Conservation (phyloP, 2,113 vertebrate genomes). For the Amia ocellicauda region DNA sequence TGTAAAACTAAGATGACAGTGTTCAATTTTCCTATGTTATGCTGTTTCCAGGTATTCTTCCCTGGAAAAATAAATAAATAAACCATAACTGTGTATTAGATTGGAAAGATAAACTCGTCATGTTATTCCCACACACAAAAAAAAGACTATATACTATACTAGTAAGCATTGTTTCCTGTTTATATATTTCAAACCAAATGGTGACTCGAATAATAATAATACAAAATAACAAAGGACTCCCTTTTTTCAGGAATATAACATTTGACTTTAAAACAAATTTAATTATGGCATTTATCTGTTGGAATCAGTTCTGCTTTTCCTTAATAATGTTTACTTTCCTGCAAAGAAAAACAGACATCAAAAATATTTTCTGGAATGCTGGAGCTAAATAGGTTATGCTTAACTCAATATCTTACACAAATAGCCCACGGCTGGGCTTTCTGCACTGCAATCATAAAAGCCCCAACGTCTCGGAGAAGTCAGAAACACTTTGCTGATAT, state of each 20-base stretch:
- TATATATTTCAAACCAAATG: conserved; percentile 1
- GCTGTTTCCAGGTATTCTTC: too few relatives aligned
- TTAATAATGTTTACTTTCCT: conserved; percentile 76
- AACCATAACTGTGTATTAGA: neutral
- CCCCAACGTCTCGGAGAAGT: conserved; percentile 76
- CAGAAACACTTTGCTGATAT: conserved; percentile 80
- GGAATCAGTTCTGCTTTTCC: conserved; percentile 71
- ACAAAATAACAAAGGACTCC: neutral
- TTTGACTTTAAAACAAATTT: conserved; percentile 57
- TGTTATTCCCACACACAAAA: neutral
- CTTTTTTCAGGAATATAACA: conserved; percentile 12
- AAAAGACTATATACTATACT: neutral
- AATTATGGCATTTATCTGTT: conserved; percentile 74
- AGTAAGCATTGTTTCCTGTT: conserved; percentile 1
- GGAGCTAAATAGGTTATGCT: conserved; percentile 78
- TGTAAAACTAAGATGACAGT: too few relatives aligned
- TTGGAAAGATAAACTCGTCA: neutral
- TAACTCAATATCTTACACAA: conserved; percentile 83
- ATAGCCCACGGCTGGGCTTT: conserved; percentile 67
- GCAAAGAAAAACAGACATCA: conserved; percentile 73
- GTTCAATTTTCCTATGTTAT: too few relatives aligned
- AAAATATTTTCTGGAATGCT: conserved; percentile 79
- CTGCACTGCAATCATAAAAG: conserved; percentile 76
- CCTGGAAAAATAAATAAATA: too few relatives aligned
- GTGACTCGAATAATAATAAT: conserved; percentile 9